Percentiles rank a stretch among this genome's conserved stretches.
phyloP scores from a whole-genome alignment of 2,797 vertebrate genomes.

The Selene dorsalis region DNA sequence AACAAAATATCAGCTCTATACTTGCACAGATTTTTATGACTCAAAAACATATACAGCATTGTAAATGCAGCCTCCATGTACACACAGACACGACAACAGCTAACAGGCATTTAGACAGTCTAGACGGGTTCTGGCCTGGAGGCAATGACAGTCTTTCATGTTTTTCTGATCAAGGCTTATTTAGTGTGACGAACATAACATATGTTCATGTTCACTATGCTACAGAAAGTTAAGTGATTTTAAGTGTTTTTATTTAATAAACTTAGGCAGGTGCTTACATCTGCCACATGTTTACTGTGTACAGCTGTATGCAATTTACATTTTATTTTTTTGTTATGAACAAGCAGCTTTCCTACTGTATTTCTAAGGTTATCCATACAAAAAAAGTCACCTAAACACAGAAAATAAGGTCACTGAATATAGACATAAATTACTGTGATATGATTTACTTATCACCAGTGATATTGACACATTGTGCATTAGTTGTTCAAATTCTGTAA shows the following conservation, averaged over 20 bases:
- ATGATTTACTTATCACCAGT: conserved; percentile 1
- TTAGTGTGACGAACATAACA: conserved; percentile 16
- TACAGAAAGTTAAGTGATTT: neutral
- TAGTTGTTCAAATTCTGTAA: conserved; percentile 42
- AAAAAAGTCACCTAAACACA: neutral
- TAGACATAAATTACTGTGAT: neutral
- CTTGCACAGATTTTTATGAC: conserved; percentile 10
- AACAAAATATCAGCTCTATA: neutral
- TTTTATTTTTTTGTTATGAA: neutral
- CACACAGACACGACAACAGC: conserved; percentile 36
- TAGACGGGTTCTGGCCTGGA: conserved; percentile 48
- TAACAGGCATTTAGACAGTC: conserved; percentile 41
- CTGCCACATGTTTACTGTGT: neutral
- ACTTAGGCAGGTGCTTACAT: neutral
- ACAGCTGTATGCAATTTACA: neutral
- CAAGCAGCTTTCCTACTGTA: neutral
- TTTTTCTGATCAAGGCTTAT: conserved; percentile 34
- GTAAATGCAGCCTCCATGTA: conserved; percentile 18
- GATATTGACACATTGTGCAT: conserved; percentile 34
- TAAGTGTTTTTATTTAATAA: neutral
- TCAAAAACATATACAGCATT: conserved; percentile 17
- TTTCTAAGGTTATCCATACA: neutral
- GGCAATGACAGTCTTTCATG: conserved; percentile 31
- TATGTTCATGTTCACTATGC: conserved; percentile 2
- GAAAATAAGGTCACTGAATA: neutral